These are phyloP conservation scores for Hydractinia symbiolongicarpus DNA, from an alignment of 30 jellyfish, hydroid and myxozoan genomes.

Conservation along the genomic window DNA sequence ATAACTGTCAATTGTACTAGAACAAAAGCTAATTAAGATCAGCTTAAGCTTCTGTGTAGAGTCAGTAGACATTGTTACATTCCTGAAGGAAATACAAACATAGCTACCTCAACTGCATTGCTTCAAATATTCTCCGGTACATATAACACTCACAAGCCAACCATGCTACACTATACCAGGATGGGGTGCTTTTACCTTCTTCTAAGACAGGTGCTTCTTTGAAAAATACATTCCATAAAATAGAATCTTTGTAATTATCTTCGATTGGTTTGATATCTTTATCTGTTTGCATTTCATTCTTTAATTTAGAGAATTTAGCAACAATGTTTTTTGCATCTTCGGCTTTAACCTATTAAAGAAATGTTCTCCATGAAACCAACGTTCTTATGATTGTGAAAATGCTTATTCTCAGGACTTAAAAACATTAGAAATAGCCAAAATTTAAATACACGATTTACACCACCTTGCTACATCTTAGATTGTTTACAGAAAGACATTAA, in stretches of 20 bases:
- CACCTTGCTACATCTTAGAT: no score
- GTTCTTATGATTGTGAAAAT: no score
- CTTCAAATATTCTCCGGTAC: constrained; percentile 81
- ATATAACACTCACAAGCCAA: constrained; percentile 83
- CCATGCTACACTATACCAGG: constrained; percentile 95
- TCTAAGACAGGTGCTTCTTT: constrained; percentile 46
- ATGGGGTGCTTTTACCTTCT: constrained; percentile 37
- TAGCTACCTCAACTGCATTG: constrained; percentile 65
- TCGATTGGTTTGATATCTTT: constrained; percentile 39
- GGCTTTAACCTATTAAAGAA: constrained; percentile 46
- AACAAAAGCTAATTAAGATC: constrained; percentile 1
- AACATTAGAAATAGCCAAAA: no score
- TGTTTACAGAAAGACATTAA: no score
- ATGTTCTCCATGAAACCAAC: no score
- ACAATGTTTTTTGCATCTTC: constrained; percentile 67
- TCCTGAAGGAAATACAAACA: not conserved
- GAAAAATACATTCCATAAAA: constrained; percentile 58
- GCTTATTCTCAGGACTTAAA: no score
- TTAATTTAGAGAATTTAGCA: constrained; percentile 47
- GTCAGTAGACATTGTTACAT: no score
- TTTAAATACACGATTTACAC: no score
- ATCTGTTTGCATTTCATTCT: constrained; percentile 91
- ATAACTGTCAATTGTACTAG: not conserved
- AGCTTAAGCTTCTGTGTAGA: no score
- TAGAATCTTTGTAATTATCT: constrained; percentile 43